Evolutionary conservation across 1,140 invertebrate species (phyloP).

Genomic region (Rhyzopertha dominica): DNA sequence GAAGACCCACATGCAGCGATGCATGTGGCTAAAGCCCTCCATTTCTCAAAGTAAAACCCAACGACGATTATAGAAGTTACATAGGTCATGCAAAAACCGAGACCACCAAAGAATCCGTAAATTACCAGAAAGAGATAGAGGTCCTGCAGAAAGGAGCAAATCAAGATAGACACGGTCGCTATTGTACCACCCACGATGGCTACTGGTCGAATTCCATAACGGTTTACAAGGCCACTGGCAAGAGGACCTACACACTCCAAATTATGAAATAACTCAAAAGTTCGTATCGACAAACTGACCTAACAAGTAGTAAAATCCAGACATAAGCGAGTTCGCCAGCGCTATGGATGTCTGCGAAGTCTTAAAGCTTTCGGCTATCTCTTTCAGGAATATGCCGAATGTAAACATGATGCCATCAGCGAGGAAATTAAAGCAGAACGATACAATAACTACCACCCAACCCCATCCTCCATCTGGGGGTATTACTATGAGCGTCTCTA

Average conservation of each 20-base stretch:
- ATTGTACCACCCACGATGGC: constrained; percentile 63
- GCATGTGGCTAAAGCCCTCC: constrained; percentile 70
- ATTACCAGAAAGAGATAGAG: constrained; percentile 55
- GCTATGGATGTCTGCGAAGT: constrained; percentile 53
- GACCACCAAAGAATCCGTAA: constrained; percentile 66
- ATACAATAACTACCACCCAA: constrained; percentile 59
- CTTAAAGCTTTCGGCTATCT: constrained; percentile 53
- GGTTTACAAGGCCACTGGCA: constrained; percentile 66
- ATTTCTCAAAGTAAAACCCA: constrained; percentile 77
- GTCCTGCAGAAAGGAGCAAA: constrained; percentile 53
- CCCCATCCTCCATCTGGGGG: constrained; percentile 74
- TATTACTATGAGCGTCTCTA: constrained; percentile 43
- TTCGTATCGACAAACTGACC: constrained; percentile 46
- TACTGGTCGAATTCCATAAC: constrained; percentile 67
- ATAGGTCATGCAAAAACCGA: constrained; percentile 84
- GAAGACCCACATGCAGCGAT: constrained; percentile 77
- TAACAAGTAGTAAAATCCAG: constrained; percentile 65
- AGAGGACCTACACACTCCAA: constrained; percentile 61
- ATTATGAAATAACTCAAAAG: constrained; percentile 9
- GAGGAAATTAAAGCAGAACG: constrained; percentile 67
- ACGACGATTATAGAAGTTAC: constrained; percentile 75
- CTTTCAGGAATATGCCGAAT: constrained; percentile 58
- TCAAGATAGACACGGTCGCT: constrained; percentile 51
- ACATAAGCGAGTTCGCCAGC: constrained; percentile 59
- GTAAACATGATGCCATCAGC: constrained; percentile 76